Evolutionary conservation across 2,113 vertebrate genomes (phyloP).

Genomic region (Poecile atricapillus): DNA sequence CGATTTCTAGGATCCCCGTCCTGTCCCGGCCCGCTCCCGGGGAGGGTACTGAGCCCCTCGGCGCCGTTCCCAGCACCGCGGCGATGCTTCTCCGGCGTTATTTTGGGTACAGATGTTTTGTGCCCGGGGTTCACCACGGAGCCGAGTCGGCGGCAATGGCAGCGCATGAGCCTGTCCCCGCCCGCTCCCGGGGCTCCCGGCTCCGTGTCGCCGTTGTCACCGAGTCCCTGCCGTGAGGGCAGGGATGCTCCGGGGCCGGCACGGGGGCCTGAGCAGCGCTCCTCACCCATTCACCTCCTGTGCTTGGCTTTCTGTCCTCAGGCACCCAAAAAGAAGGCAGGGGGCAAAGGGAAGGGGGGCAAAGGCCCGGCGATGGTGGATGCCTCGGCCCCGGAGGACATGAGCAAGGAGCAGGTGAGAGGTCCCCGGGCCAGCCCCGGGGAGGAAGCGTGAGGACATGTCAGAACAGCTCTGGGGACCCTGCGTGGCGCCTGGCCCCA

Average conservation of each 20-base stretch:
- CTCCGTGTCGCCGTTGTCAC: neutral
- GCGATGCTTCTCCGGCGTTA: neutral
- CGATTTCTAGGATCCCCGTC: neutral
- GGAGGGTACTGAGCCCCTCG: neutral
- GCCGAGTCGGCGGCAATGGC: neutral
- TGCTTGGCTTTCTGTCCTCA: slow-evolving; percentile 16
- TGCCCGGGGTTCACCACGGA: neutral
- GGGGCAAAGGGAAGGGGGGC: slow-evolving; percentile 59
- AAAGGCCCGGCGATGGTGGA: slow-evolving; percentile 73
- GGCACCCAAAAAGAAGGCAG: slow-evolving; percentile 79
- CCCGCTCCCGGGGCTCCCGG: neutral
- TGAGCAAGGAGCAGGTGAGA: slow-evolving; percentile 89
- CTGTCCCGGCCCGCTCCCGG: neutral
- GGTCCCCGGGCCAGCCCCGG: neutral
- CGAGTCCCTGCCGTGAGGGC: neutral
- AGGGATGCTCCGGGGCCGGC: neutral
- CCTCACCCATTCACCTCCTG: fast-evolving
- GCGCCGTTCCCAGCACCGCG: neutral
- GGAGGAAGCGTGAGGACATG: neutral
- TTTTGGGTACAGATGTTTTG: neutral
- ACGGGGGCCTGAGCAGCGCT: fast-evolving
- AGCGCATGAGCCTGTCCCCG: neutral
- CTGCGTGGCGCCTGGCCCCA: neutral
- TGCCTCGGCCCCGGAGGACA: slow-evolving; percentile 75
- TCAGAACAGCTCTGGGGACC: neutral